phyloP scores from a whole-genome alignment of 2,888 invertebrate genomes.

The Caradrina clavipalpis region DNA sequence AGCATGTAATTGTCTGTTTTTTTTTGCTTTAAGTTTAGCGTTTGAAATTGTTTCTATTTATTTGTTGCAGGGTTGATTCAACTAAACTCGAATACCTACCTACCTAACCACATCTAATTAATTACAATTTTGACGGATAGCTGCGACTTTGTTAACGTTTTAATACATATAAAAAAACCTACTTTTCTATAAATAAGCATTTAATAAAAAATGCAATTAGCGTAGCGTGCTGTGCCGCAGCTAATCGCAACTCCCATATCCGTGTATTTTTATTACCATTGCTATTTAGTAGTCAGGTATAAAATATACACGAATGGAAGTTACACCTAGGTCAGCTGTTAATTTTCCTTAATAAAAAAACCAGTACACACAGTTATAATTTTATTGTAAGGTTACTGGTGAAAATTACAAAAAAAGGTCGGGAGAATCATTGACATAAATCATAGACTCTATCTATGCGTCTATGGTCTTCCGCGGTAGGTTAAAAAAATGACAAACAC shows the following conservation, averaged over 20 bases:
- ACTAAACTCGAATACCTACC: not conserved
- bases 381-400: not conserved
- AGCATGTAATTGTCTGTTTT: too few relatives aligned
- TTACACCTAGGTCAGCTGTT: not conserved
- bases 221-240: constrained; percentile 10
- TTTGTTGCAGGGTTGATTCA: not conserved
- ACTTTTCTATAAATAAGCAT: constrained; percentile 23
- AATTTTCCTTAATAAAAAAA: not conserved
- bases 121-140: not conserved
- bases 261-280: constrained; percentile 29
- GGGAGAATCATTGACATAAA: too few relatives aligned
- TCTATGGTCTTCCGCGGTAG: not conserved
- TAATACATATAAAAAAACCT: constrained; percentile 6
- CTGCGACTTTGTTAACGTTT: not conserved
- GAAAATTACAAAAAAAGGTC: not conserved
- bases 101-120: too few relatives aligned
- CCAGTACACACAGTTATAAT: not conserved
- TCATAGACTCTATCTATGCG: not conserved
- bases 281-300: not conserved
- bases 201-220: constrained; percentile 31
- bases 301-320: constrained; percentile 17
- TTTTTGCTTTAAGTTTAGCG: too few relatives aligned
- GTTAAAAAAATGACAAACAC: not conserved
- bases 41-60: not conserved
- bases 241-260: constrained; percentile 15